phyloP scores from a whole-genome alignment of 2,888 invertebrate genomes.

The Tetragonula carbonaria region DNA sequence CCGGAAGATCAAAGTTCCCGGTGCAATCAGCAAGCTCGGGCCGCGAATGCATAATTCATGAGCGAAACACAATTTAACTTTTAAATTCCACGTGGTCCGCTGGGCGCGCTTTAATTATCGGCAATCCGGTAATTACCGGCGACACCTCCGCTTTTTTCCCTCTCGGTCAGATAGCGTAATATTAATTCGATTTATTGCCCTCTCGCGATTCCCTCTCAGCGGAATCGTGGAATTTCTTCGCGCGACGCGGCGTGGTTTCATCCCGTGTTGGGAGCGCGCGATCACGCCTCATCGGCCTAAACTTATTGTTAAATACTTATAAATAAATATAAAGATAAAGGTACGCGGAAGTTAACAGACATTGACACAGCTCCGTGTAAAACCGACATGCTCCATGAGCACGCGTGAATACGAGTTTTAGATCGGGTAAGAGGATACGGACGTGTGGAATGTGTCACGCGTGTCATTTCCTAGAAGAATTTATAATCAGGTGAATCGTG shows the following conservation, averaged over 20 bases:
- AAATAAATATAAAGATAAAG: too few relatives aligned
- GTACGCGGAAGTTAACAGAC: slow-evolving; percentile 10
- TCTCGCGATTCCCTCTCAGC: neutral
- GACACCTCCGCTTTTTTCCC: slow-evolving; percentile 67
- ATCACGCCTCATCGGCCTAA: neutral
- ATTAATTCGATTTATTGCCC: slow-evolving; percentile 44
- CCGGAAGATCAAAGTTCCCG: slow-evolving; percentile 64
- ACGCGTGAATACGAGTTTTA: neutral
- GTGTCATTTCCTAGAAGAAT: neutral
- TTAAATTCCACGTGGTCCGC: slow-evolving; percentile 68
- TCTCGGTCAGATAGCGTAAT: slow-evolving; percentile 49
- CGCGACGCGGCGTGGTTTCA: neutral
- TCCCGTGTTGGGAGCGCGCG: neutral
- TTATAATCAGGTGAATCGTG: neutral
- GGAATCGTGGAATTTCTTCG: neutral
- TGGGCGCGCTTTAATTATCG: slow-evolving; percentile 72
- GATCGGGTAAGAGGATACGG: slow-evolving; percentile 1
- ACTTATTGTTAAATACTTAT: neutral
- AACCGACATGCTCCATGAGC: neutral
- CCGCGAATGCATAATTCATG: slow-evolving; percentile 74
- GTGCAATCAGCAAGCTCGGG: slow-evolving; percentile 58
- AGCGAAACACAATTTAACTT: slow-evolving; percentile 76
- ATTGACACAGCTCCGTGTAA: slow-evolving; percentile 9
- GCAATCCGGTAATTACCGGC: slow-evolving; percentile 71
- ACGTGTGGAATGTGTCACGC: neutral